These are phyloP conservation scores for Ophion costatus DNA, from an alignment of 2,888 invertebrate genomes.

Conservation along the genomic window DNA sequence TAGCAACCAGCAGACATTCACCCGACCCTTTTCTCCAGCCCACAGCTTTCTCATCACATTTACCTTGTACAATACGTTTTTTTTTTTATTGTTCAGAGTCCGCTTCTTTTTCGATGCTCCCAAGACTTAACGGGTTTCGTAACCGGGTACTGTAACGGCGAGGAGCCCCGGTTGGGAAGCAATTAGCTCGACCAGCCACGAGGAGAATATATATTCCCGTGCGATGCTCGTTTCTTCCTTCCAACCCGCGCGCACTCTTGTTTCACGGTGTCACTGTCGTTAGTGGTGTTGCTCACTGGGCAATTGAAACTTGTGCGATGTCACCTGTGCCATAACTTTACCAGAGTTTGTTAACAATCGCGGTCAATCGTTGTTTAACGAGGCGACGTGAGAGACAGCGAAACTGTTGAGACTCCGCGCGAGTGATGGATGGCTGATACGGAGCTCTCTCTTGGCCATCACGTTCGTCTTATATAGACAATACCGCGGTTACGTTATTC, in stretches of 20 bases:
- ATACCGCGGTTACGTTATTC: constrained; percentile 41
- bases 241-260: constrained; percentile 28
- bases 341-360: constrained; percentile 50
- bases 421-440: constrained; percentile 21
- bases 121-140: constrained; percentile 27
- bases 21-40: no score
- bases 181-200: constrained; percentile 61
- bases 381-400: constrained; percentile 12
- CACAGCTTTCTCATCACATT: no score
- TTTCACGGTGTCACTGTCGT: background rate
- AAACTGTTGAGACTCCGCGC: background rate
- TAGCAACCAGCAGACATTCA: no score
- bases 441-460: constrained; percentile 20
- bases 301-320: constrained; percentile 31
- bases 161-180: constrained; percentile 52
- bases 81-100: background rate
- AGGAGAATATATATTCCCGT: constrained; percentile 33
- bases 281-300: constrained; percentile 8
- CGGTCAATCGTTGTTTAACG: constrained; percentile 56
- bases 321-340: constrained; percentile 33
- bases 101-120: constrained; percentile 20
- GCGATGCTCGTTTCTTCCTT: constrained; percentile 12
- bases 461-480: constrained; percentile 21
- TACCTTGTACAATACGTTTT: background rate
- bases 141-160: constrained; percentile 50